Base-by-base conservation (phyloP, 2,888 invertebrate genomes). In the Drosophila formosana region DNA sequence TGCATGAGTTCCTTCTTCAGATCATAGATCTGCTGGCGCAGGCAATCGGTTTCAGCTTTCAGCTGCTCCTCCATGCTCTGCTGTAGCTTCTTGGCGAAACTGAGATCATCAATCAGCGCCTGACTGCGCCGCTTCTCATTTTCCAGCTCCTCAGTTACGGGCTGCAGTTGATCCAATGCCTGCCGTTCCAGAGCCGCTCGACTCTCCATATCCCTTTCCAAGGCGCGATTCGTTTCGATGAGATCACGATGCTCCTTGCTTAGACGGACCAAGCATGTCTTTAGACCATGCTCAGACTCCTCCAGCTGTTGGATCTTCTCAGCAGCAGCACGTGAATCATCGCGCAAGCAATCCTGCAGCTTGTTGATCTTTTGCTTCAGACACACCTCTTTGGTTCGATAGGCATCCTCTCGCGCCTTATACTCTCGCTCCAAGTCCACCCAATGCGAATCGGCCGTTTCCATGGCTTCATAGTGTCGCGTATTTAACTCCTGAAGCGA, bases 371-470 rank as follows among this genome's bases (percentile, higher is more conserved):
- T 94, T 74, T 93, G 93, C 70, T 93, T 94, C 18, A 95, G 91
- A 53, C 93, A 89, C 0, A 85, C 80, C 86, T 94, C 94, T 7
- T 93, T 93, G 4, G 91, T 88, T 90, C 41, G 93, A 55, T 72
- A 93, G 18, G 94, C 93, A 46, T 93, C 91, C 37, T 95, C 94
- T 78, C 93, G 94, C 80, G 93, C 93, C 90, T 95, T 95, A 80
- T 95, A 95, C 0, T 94, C 94, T 7, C 93, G 93, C 86, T 95
- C 95, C 93, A 95, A 94, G 82, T 95, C 95, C 0, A 95, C 94
- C 95, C 95, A 95, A 92, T 95, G 94, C 66, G 95, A 95, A 72
- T 96, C 96, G 0, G 95, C 95, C 66, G 95, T 95, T 63, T 95
- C 95, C 87, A 96, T 90, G 82, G 95, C 95, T 85, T 95, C 95